Evolutionary conservation across 2,888 invertebrate genomes (phyloP), one percentile per base, ranked within the genome.

Genomic region (Pheosia gnoma): DNA sequence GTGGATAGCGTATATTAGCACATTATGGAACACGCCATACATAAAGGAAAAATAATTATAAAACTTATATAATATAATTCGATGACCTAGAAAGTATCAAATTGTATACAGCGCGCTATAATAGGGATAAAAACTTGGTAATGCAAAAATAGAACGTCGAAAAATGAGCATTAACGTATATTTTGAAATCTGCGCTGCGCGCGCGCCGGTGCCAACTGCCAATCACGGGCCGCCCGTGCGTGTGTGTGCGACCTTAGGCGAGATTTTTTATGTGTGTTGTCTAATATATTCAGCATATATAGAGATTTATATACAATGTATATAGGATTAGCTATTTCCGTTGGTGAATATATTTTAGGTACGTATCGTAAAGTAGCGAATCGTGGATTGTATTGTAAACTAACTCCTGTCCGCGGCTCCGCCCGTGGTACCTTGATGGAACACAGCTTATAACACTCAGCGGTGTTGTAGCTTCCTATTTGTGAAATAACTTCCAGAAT

Each of bases 141-240:
- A 80, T 77, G 78, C 90, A 91, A 93, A 93, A 93, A 93, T 91
- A 93, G 93, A 90, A 80, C 80, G 83, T 76, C 84, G 89, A 91
- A 91, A 91, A 91, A 91, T 90, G 86, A 84, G 84, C 83, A 86
- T 86, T 86, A 83, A 80, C 80, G 80, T 84, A 82, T 83, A 85
- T 83, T 85, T 85, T 80, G 80, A 82, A 81, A 78, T 74, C 65
- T 71, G 75, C 63, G 72, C 68, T 70, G 75, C 72, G 81, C 73
- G 59, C 47, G 75, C 72, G 75, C 53, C 58, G 53, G 53, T 60
- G 55, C 57, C 56, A 57, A 58, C 60, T 65, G 69, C 92, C 89
- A 91, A 91, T 87, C 81, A 63, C 68, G 67, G 65, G 13, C 61
- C 59, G 52, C 70, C 43, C 37, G 54, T 58, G 51, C 58, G n/a